phyloP scores from a whole-genome alignment of 53 echinoderm and acorn worm genomes.

The Patiria pectinifera region DNA sequence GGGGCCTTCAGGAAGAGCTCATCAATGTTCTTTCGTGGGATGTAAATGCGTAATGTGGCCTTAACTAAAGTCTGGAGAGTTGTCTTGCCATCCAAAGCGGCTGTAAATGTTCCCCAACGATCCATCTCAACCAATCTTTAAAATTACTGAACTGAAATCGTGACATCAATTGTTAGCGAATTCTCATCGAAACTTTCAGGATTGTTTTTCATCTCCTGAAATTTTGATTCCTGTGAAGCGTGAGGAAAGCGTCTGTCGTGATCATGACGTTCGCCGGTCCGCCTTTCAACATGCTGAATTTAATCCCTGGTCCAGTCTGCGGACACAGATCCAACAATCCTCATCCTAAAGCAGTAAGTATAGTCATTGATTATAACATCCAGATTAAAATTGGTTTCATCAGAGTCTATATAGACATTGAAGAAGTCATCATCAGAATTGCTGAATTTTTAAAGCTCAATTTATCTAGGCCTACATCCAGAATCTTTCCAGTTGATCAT shows the following conservation, averaged over 20 bases:
- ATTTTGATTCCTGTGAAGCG: neutral
- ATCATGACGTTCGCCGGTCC: neutral
- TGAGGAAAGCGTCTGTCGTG: neutral
- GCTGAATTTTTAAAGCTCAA: too few relatives aligned
- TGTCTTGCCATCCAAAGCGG: too few relatives aligned
- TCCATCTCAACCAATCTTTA: too few relatives aligned
- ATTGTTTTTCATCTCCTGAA: neutral
- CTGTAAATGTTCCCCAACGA: too few relatives aligned
- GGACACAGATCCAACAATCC: conserved; percentile 73
- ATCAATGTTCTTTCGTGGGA: too few relatives aligned
- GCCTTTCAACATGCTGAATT: conserved; percentile 41
- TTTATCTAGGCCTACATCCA: too few relatives aligned
- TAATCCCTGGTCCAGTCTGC: conserved; percentile 78
- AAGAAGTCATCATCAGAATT: too few relatives aligned
- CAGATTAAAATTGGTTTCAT: neutral
- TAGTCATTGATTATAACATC: neutral
- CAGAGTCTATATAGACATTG: too few relatives aligned
- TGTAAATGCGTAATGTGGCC: neutral
- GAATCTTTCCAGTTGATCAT: too few relatives aligned
- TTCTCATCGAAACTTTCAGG: neutral
- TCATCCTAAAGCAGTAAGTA: conserved; percentile 73
- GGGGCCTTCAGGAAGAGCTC: neutral
- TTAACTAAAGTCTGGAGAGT: neutral
- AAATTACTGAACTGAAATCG: too few relatives aligned
- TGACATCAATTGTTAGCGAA: too few relatives aligned